Conservation (phyloP, 2,888 invertebrate species). For the Agriotes lineatus region DNA sequence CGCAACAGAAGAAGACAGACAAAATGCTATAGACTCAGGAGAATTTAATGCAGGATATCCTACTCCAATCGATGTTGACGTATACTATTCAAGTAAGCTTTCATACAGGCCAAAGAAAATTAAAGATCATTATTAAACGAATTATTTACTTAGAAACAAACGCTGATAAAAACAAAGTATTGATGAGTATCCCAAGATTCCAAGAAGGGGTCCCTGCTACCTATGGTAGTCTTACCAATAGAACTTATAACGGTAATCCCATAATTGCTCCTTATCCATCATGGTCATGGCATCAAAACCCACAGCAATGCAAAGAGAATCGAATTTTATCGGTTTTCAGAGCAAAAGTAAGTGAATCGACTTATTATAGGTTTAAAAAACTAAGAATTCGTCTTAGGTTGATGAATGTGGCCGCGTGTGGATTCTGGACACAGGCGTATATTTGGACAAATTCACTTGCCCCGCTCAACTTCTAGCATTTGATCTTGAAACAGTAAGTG, state of each 20-base stretch:
- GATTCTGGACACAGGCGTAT: slow-evolving; percentile 78
- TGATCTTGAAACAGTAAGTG: slow-evolving; percentile 70
- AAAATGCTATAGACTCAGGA: slow-evolving; percentile 66
- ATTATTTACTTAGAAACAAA: no score
- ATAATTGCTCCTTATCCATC: slow-evolving; percentile 70
- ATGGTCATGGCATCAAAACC: slow-evolving; percentile 69
- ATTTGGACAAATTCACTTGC: slow-evolving; percentile 73
- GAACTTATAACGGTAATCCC: slow-evolving; percentile 58
- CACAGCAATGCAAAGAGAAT: slow-evolving; percentile 59
- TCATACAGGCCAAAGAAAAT: no score
- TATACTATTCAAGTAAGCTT: slow-evolving; percentile 73
- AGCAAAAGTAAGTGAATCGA: slow-evolving; percentile 75
- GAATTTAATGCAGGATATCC: slow-evolving; percentile 72
- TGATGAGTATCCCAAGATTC: slow-evolving; percentile 80
- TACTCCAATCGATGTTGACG: slow-evolving; percentile 79
- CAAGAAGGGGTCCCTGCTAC: slow-evolving; percentile 79
- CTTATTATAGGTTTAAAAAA: neutral
- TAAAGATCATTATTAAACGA: no score
- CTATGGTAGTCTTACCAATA: slow-evolving; percentile 71
- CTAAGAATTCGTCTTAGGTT: no score
- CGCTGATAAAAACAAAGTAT: slow-evolving; percentile 22
- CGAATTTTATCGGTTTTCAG: slow-evolving; percentile 82
- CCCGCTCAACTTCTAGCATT: slow-evolving; percentile 81
- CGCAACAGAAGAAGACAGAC: slow-evolving; percentile 66
- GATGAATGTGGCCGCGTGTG: slow-evolving; percentile 79